Percentiles rank a stretch among this genome's conserved stretches.
Evolutionary conservation across 2,113 vertebrate genomes (phyloP).

Genomic region (Pollimyrus isidori): DNA sequence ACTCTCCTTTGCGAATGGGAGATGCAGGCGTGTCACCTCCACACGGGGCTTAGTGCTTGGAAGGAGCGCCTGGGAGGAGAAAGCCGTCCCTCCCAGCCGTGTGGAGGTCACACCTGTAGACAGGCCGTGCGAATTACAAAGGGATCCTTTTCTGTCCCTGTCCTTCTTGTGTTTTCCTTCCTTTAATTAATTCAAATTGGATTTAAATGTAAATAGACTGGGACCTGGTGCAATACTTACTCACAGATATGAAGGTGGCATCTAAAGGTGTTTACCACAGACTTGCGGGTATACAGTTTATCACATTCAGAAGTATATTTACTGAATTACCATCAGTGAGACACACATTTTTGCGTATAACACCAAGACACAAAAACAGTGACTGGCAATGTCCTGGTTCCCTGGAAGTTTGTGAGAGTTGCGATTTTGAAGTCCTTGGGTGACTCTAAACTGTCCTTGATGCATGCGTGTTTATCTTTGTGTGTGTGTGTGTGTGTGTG

Average conservation of each 20-base stretch:
- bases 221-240: background rate
- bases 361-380: background rate
- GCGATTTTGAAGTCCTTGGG: background rate
- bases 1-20: background rate
- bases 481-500: background rate
- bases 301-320: background rate
- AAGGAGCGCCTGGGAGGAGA: background rate
- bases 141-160: background rate
- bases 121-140: background rate
- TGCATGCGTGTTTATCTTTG: background rate
- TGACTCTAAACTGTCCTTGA: background rate
- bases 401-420: background rate
- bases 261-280: background rate
- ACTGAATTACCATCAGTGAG: background rate
- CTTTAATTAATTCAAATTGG: constrained; percentile 18
- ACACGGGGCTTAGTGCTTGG: background rate
- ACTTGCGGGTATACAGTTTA: background rate
- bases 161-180: background rate
- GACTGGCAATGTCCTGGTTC: background rate
- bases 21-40: background rate
- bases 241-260: background rate
- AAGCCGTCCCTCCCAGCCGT: background rate
- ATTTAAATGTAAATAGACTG: constrained; percentile 14
- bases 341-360: background rate
- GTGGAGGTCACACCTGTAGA: background rate